Base-by-base conservation (phyloP, 1,140 invertebrate genomes). In the Apocrypta bakeri region DNA sequence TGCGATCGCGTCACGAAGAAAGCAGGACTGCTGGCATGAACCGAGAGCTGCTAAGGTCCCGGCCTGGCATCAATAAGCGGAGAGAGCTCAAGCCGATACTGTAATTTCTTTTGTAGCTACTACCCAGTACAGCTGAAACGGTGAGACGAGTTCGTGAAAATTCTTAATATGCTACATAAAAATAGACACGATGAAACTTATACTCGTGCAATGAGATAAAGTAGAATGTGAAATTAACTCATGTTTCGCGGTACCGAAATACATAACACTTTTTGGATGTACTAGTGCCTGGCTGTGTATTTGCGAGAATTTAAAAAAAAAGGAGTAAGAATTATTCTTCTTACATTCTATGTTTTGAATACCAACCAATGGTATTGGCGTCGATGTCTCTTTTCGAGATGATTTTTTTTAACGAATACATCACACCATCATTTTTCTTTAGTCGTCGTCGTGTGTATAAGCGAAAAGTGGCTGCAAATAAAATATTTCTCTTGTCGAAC, bases 1-100 rank as follows among this genome's bases (percentile, higher is more conserved):
- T 64, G 82, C 79, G 68, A 80, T 82, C 73, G 83, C 83, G 84
- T 66, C 63, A 84, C 79, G 75, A 17, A 37, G 3, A 74, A 74
- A 11, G 42, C 12, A 17, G 25, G 14, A 9, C 42, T 24, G 27
- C 42, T 74, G 72, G 72, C 72, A 74, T 74, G 42, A 74, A 42
- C 42, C 25, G 72, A 2, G 14, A 56, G 9, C 48, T 56, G 48
- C 21, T 74, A 2, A 24, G 9, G n/a, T 66, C 63, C n/a, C 24
- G 24, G 3, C 24, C 2, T 25, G 40, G 31, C 33, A 76, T 9
- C 56, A 37, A 76, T 76, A 76, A 76, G 56, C 74, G 74, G 27
- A 63, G 37, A 37, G 6, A 76, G 63, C 29, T 76, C 21, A 21
- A 14, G 14, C 12, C 31, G 25, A 37, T 1, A 27, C 1, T 33